Conservation (phyloP, 2,113 vertebrate species). For the Chlamydotis undulata region DNA sequence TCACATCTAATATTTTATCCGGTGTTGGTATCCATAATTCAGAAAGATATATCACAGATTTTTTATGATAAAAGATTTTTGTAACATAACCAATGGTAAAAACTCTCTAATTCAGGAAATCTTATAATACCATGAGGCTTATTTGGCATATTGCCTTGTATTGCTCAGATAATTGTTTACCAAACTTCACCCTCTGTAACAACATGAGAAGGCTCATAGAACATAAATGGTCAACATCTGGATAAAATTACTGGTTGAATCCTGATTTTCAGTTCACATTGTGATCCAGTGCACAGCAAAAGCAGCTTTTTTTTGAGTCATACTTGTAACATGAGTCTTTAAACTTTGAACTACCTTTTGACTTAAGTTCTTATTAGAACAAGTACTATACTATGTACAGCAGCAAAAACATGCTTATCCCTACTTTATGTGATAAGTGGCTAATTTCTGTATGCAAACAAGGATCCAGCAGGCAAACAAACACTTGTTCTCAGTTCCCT, state of each 20-base stretch:
- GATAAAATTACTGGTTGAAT: background rate
- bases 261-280: background rate
- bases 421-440: background rate
- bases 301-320: fast-evolving
- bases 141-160: background rate
- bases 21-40: background rate
- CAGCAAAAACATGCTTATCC: background rate
- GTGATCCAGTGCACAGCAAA: background rate
- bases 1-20: background rate
- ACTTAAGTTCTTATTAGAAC: background rate
- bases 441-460: background rate
- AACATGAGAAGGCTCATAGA: background rate
- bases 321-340: background rate
- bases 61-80: background rate
- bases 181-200: background rate
- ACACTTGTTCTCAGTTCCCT: background rate
- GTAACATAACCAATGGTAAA: background rate
- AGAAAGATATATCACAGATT: background rate
- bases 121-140: background rate
- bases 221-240: background rate
- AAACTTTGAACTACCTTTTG: background rate
- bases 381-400: background rate
- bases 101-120: background rate
- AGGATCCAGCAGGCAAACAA: background rate
- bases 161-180: background rate